Conservation (phyloP, 2,888 invertebrate species). For the Hylaea fasciaria region DNA sequence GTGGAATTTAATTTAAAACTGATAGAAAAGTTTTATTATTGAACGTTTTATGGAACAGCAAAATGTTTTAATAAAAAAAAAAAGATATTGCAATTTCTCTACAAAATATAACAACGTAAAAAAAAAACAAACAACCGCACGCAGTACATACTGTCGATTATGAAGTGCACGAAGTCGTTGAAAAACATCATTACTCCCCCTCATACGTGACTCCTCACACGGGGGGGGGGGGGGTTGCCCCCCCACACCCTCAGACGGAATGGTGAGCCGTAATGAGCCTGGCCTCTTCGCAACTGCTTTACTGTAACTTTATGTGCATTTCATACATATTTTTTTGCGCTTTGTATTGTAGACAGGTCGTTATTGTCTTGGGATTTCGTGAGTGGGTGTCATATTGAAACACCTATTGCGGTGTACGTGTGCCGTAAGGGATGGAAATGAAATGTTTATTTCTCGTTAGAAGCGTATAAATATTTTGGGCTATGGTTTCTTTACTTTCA, state of each 20-base stretch:
- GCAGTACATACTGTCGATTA: slow-evolving; percentile 39
- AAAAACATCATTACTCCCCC: slow-evolving; percentile 46
- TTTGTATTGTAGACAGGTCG: slow-evolving; percentile 39
- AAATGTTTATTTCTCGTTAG: slow-evolving; percentile 20
- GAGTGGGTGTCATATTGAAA: slow-evolving; percentile 21
- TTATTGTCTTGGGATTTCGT: slow-evolving; percentile 33
- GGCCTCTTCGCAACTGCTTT: slow-evolving; percentile 43
- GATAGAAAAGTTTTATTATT: too few relatives aligned
- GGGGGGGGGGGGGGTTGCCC: slow-evolving; percentile 25
- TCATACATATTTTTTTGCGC: slow-evolving; percentile 44
- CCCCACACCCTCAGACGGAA: slow-evolving; percentile 45
- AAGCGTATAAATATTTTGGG: slow-evolving; percentile 6
- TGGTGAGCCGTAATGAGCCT: slow-evolving; percentile 43
- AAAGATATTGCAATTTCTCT: too few relatives aligned
- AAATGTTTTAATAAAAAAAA: too few relatives aligned
- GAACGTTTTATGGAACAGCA: too few relatives aligned
- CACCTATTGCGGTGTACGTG: slow-evolving; percentile 24
- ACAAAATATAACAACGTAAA: too few relatives aligned
- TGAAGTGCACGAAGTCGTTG: slow-evolving; percentile 45
- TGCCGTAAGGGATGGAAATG: slow-evolving; percentile 2
- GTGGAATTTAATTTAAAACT: too few relatives aligned
- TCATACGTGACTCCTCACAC: slow-evolving; percentile 41
- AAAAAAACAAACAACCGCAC: slow-evolving; percentile 22
- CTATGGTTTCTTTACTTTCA: background rate
- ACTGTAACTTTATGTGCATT: slow-evolving; percentile 47